These are phyloP conservation scores for Pseudochromis fuscus DNA, from an alignment of 2,797 vertebrate species.

Conservation along the genomic window DNA sequence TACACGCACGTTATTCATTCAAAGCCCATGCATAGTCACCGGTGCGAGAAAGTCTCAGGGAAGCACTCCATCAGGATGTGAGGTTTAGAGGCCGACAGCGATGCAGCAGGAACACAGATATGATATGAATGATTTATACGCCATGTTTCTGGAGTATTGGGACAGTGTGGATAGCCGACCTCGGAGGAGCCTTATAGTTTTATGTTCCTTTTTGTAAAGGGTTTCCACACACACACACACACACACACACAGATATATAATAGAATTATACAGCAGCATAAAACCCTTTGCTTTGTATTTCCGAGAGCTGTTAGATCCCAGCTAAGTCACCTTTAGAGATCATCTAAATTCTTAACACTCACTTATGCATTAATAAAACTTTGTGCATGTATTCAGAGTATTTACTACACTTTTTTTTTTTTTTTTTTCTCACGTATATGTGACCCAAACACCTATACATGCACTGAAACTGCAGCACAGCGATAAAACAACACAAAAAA, in stretches of 20 bases:
- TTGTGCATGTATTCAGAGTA: too few relatives aligned
- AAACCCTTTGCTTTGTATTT: slow-evolving; percentile 36
- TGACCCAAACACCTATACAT: slow-evolving; percentile 12
- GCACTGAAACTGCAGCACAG: slow-evolving; percentile 3
- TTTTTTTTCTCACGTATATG: slow-evolving; percentile 1
- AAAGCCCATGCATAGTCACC: slow-evolving; percentile 26
- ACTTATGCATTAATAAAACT: slow-evolving; percentile 65
- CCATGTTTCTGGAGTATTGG: slow-evolving; percentile 49
- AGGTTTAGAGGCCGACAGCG: slow-evolving; percentile 28
- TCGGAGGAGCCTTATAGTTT: slow-evolving; percentile 51
- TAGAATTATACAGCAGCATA: neutral
- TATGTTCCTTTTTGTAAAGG: slow-evolving; percentile 55
- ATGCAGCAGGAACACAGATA: slow-evolving; percentile 67
- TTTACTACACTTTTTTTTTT: too few relatives aligned
- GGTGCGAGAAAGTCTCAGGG: slow-evolving; percentile 24
- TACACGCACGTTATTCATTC: slow-evolving; percentile 3
- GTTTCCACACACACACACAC: slow-evolving; percentile 49
- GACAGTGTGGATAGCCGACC: slow-evolving; percentile 36
- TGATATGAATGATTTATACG: slow-evolving; percentile 76
- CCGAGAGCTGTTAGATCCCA: slow-evolving; percentile 61
- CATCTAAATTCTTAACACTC: slow-evolving; percentile 59
- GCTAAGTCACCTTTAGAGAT: slow-evolving; percentile 57
- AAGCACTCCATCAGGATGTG: slow-evolving; percentile 24
- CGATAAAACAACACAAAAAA: slow-evolving; percentile 30
- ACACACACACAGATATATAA: neutral